phyloP scores from a whole-genome alignment of 2,113 vertebrate genomes.

The Cryptomyrus ogoouensis region DNA sequence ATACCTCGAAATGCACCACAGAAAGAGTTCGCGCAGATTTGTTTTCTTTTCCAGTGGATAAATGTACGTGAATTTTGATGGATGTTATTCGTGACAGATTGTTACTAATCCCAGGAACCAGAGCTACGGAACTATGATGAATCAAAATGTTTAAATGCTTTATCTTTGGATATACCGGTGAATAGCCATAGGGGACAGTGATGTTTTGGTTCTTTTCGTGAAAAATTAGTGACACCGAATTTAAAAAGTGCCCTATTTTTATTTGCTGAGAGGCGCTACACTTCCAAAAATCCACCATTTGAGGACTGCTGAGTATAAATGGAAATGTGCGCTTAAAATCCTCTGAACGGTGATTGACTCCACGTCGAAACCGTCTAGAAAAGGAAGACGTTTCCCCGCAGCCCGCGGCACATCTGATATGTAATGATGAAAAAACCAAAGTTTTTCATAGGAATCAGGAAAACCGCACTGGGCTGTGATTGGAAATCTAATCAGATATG shows the following conservation, averaged over 20 bases:
- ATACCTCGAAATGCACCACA: not conserved
- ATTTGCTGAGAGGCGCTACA: not conserved
- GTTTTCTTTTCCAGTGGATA: not conserved
- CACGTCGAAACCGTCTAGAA: not conserved
- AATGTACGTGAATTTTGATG: conserved; percentile 27
- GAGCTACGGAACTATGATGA: conserved; percentile 19
- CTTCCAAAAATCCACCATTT: conserved; percentile 6
- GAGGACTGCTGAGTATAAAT: conserved; percentile 7
- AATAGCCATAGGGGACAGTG: not conserved
- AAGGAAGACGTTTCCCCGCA: not conserved
- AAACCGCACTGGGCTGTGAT: conserved; percentile 90
- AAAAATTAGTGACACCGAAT: not conserved
- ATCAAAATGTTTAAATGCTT: not conserved
- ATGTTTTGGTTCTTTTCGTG: conserved; percentile 12
- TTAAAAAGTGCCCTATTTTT: conserved; percentile 13
- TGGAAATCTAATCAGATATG: conserved; percentile 84
- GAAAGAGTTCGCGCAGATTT: not conserved
- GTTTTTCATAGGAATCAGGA: conserved; percentile 52
- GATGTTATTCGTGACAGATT: conserved; percentile 17
- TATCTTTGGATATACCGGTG: not conserved
- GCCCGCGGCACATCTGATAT: conserved; percentile 5
- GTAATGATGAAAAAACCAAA: conserved; percentile 22
- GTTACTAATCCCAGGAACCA: conserved; percentile 6
- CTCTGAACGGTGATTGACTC: not conserved
- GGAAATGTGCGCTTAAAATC: not conserved